Evolutionary conservation across 2,113 vertebrate species (phyloP).

Genomic region (Acinonyx jubatus): DNA sequence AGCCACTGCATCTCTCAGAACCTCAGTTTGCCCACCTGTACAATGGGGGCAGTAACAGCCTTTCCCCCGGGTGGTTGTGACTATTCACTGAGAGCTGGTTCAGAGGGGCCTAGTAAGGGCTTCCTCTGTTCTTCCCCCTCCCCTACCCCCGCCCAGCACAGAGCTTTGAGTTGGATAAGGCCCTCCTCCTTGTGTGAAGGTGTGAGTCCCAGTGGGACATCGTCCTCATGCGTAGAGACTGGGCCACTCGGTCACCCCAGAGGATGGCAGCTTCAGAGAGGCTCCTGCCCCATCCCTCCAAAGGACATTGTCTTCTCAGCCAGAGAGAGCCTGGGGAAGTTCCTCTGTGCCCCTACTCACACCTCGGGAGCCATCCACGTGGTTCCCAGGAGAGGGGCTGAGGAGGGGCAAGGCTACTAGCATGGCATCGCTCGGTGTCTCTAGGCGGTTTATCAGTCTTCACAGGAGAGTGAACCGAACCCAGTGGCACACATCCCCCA

Average conservation of each 20-base stretch:
- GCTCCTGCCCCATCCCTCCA: not conserved
- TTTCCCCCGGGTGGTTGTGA: not conserved
- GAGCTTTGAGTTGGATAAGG: rapidly evolving
- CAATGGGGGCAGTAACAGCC: not conserved
- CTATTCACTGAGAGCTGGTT: not conserved
- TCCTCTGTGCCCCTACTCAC: not conserved
- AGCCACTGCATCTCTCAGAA: not conserved
- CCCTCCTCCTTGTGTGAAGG: not conserved
- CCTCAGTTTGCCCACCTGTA: not conserved
- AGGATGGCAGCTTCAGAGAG: not conserved
- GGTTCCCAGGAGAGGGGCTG: not conserved
- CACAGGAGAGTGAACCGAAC: not conserved
- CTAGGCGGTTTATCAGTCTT: not conserved
- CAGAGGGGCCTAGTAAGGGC: not conserved
- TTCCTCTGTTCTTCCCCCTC: not conserved
- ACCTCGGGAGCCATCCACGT: not conserved
- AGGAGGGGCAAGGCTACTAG: not conserved
- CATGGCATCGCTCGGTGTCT: not conserved
- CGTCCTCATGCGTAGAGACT: too few relatives aligned
- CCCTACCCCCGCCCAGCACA: too few relatives aligned
- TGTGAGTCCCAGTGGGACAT: too few relatives aligned
- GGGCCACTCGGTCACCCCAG: not conserved
- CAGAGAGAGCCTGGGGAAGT: not conserved
- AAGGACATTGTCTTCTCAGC: not conserved
- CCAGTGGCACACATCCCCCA: not conserved